Conservation (phyloP, 2,888 invertebrate genomes). For the Ypsolopha scabrella region DNA sequence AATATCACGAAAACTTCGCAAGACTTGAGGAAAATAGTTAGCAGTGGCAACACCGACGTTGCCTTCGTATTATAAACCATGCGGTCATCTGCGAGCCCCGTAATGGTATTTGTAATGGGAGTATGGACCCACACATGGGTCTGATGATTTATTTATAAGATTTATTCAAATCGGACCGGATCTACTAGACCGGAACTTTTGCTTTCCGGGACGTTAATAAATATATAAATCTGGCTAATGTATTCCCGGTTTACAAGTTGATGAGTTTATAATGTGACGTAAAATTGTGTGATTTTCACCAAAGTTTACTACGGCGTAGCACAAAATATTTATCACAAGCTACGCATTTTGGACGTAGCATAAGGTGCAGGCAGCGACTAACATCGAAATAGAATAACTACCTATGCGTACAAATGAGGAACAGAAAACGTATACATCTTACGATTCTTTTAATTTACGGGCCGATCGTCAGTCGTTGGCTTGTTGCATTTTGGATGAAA, state of each 20-base stretch:
- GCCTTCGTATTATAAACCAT: conserved; percentile 70
- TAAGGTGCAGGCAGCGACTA: no score
- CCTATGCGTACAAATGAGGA: no score
- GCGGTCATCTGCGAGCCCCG: conserved; percentile 68
- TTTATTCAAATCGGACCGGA: conserved; percentile 29
- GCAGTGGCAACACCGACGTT: conserved; percentile 26
- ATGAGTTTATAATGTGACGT: no score
- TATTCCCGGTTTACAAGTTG: no score
- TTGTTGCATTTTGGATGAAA: conserved; percentile 53
- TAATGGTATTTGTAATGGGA: conserved; percentile 67
- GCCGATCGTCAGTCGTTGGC: conserved; percentile 24
- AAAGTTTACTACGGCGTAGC: no score
- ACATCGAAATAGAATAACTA: no score
- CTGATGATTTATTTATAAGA: conserved; percentile 55
- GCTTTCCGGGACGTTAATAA: conserved; percentile 8
- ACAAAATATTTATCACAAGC: no score
- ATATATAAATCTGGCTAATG: conserved; percentile 5
- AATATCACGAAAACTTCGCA: no score
- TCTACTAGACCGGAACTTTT: conserved; percentile 10
- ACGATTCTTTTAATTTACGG: neutral
- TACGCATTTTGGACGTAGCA: no score
- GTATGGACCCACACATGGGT: conserved; percentile 45
- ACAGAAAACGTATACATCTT: neutral
- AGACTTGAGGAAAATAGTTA: no score
- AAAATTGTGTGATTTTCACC: no score